phyloP scores from a whole-genome alignment of 92 coral and sea anemone genomes.

The Zoanthus gigantus region DNA sequence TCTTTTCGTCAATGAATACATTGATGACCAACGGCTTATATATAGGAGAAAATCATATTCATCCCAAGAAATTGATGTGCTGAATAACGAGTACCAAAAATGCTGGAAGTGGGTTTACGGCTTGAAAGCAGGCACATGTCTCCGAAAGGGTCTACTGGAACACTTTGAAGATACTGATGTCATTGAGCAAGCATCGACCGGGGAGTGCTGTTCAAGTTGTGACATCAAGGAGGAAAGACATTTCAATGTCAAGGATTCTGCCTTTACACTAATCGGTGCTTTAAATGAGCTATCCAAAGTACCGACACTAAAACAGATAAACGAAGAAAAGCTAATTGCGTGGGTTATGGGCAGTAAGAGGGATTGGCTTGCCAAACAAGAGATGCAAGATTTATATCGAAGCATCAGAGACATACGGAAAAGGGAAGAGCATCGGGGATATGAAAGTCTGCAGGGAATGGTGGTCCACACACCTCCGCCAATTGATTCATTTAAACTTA shows the following conservation, averaged over 20 bases:
- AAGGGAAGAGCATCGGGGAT: conserved; percentile 16
- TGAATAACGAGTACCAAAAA: conserved; percentile 1
- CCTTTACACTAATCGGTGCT: conserved; percentile 9
- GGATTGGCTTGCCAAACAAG: conserved; percentile 57
- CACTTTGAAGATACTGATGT: conserved; percentile 15
- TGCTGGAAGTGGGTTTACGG: conserved; percentile 43
- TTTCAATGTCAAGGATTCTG: conserved; percentile 23
- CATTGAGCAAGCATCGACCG: background rate
- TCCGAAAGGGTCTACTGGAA: conserved; percentile 10
- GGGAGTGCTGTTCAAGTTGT: conserved; percentile 50
- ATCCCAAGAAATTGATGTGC: conserved; percentile 11
- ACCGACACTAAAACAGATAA: conserved; percentile 17
- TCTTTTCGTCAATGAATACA: conserved; percentile 22
- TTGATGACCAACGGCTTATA: conserved; percentile 43
- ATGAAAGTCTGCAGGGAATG: background rate
- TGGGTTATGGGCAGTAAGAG: conserved; percentile 54
- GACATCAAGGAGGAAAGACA: conserved; percentile 8
- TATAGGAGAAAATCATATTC: conserved; percentile 30
- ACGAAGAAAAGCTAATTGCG: conserved; percentile 50
- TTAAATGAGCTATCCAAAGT: conserved; percentile 31
- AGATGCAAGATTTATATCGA: conserved; percentile 48
- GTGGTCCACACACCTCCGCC: background rate
- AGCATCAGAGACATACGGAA: conserved; percentile 47
- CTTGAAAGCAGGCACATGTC: conserved; percentile 21
- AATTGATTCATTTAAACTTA: conserved; percentile 1